phyloP scores from a whole-genome alignment of 2,888 invertebrate species.

The Eurytoma californica region DNA sequence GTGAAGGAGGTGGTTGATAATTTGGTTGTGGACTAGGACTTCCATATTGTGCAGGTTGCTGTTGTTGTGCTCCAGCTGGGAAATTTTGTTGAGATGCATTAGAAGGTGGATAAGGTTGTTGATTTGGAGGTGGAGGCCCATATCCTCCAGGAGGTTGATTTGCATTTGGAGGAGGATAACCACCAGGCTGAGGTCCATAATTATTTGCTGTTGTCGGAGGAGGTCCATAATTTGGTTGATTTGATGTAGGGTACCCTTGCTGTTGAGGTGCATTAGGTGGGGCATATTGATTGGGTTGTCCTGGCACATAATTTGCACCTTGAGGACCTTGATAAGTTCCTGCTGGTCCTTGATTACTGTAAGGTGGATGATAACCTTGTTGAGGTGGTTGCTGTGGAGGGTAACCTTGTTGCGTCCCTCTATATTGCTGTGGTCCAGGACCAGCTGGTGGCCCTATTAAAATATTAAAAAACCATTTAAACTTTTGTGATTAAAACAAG shows the following conservation, averaged over 20 bases:
- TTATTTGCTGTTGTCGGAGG: constrained; percentile 71
- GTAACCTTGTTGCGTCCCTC: constrained; percentile 79
- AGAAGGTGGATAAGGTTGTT: constrained; percentile 81
- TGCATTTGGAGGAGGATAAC: constrained; percentile 80
- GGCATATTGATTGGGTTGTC: constrained; percentile 81
- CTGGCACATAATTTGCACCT: constrained; percentile 73
- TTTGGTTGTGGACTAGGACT: constrained; percentile 74
- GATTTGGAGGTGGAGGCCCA: constrained; percentile 81
- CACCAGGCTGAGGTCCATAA: constrained; percentile 73
- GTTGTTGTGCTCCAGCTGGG: constrained; percentile 73
- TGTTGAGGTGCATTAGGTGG: constrained; percentile 80
- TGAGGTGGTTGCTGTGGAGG: constrained; percentile 81
- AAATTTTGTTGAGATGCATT: constrained; percentile 74
- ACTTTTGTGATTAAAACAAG: not conserved
- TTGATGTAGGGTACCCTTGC: constrained; percentile 80
- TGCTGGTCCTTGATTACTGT: constrained; percentile 77
- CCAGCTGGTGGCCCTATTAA: constrained; percentile 76
- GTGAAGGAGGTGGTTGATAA: constrained; percentile 68
- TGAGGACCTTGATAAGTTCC: constrained; percentile 82
- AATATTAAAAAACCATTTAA: constrained; percentile 15
- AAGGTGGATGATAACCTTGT: constrained; percentile 78
- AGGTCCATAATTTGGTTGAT: constrained; percentile 76
- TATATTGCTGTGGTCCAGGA: constrained; percentile 77
- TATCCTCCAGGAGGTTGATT: constrained; percentile 78
- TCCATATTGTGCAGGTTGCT: constrained; percentile 72